These are phyloP conservation scores for Holcopasites calliopsidis DNA, from an alignment of 1,140 invertebrate genomes.

Conservation along the genomic window DNA sequence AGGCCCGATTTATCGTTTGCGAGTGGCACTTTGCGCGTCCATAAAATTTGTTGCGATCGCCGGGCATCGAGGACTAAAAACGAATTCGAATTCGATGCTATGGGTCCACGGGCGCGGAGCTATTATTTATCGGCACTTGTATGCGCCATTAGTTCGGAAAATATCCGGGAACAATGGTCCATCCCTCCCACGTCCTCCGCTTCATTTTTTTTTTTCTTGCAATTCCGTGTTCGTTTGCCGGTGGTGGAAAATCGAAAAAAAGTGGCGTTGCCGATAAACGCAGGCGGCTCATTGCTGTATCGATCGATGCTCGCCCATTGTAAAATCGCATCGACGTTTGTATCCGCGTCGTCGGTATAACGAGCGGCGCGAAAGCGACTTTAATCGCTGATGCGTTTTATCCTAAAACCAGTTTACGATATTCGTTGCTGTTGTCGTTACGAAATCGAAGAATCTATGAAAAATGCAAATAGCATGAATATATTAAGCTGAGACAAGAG, in stretches of 20 bases:
- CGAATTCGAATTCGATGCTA: not conserved
- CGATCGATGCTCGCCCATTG: slow-evolving; percentile 12
- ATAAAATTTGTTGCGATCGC: slow-evolving; percentile 4
- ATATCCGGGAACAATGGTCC: slow-evolving; percentile 36
- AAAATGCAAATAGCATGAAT: not conserved
- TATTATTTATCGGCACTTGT: slow-evolving; percentile 30
- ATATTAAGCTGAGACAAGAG: too few relatives aligned
- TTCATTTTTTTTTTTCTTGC: not conserved
- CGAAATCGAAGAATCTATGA: not conserved
- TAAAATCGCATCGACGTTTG: slow-evolving; percentile 23
- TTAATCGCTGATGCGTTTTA: slow-evolving; percentile 12
- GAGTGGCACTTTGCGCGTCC: not conserved
- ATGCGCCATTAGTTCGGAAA: slow-evolving; percentile 32
- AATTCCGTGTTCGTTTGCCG: slow-evolving; percentile 18
- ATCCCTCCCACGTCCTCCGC: not conserved
- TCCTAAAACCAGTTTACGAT: not conserved
- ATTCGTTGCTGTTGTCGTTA: not conserved
- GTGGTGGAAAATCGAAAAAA: slow-evolving; percentile 9
- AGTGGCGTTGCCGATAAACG: slow-evolving; percentile 29
- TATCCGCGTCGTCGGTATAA: not conserved
- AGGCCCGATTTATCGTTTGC: not conserved
- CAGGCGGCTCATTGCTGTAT: slow-evolving; percentile 26
- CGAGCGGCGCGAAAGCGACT: slow-evolving; percentile 24
- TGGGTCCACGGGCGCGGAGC: not conserved
- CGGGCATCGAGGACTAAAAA: slow-evolving; percentile 1